Evolutionary conservation across 2,888 invertebrate species (phyloP).

Genomic region (Folsomia manolachei): DNA sequence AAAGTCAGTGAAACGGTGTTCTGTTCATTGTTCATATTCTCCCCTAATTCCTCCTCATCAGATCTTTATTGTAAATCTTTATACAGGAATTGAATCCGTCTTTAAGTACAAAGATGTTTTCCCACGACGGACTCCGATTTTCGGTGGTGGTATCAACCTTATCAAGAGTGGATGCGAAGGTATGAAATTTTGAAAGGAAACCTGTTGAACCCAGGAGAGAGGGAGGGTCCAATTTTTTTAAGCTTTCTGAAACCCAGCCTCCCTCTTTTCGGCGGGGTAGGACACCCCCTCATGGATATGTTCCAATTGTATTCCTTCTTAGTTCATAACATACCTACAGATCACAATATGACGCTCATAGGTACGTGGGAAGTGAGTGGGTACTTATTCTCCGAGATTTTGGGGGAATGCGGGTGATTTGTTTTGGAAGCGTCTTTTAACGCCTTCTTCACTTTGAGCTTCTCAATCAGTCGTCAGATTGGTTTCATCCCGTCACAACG

Average conservation of each 20-base stretch:
- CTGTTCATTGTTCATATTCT: constrained; percentile 25
- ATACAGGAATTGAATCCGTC: constrained; percentile 21
- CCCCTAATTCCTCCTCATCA: constrained; percentile 17
- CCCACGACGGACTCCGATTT: constrained; percentile 35
- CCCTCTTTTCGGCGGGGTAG: neutral
- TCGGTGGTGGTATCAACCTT: neutral
- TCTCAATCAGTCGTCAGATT: neutral
- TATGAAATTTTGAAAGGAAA: too few relatives aligned
- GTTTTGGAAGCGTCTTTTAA: neutral
- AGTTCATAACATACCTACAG: too few relatives aligned
- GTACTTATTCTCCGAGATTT: too few relatives aligned
- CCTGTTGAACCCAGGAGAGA: constrained; percentile 34
- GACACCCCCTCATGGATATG: neutral
- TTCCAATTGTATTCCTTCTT: too few relatives aligned
- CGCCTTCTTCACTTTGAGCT: too few relatives aligned
- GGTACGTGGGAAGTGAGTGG: too few relatives aligned
- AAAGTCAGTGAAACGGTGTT: constrained; percentile 23
- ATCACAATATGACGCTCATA: too few relatives aligned
- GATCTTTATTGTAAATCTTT: constrained; percentile 1
- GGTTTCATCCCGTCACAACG: neutral
- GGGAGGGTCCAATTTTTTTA: constrained; percentile 20
- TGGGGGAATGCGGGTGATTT: neutral
- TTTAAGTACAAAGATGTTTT: constrained; percentile 50
- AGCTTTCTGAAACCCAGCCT: neutral
- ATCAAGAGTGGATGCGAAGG: too few relatives aligned